Evolutionary conservation across 2,113 vertebrate species (phyloP), one percentile per base, ranked within the genome.

Genomic region (Laterallus jamaicensis): DNA sequence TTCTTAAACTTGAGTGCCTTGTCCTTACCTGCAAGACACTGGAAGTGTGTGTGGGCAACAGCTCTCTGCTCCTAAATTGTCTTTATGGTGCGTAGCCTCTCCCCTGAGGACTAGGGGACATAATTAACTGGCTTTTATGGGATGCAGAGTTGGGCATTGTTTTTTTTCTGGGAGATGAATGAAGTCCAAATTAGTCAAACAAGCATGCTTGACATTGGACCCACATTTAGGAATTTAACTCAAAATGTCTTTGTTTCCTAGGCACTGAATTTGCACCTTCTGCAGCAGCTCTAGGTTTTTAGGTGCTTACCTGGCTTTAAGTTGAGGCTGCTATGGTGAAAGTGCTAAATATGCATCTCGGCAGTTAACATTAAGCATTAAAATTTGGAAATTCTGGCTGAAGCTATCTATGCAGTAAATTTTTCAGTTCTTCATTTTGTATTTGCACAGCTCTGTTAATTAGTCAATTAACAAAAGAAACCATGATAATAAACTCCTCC

Each of bases 381-480:
- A 77, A 47, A 42, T 52, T 8, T 54, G 56, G 64, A 88, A 90
- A 56, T 59, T 63, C 37, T 88, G 24, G 5, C 21, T 83, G 73
- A 67, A 5, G 15, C 39, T 86, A 12, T 82, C 22, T 70, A 2
- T 17, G 39, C 15, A 78, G 32, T 56, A 60, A 14, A 2, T 71
- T 68, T 71, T 88, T 19, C 31, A 1, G 0, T 55, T 88, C 32
- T 74, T 91, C 11, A 4, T 63, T 88, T 75, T 75, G 12, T 77
- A 17, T 78, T 94, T 81, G 26, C 25, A n/a, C 7, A 32, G 39
- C 18, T 84, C 55, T 78, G 31, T 67, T 70, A 80, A 77, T 92
- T 93, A 84, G 56, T 39, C 42, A 82, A 68, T 90, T 93, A 74
- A 86, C 39, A 82, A 90, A 92, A 83, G 68, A 92, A 92, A 63